Evolutionary conservation across 2,797 vertebrate species (phyloP).

Genomic region (Alcedo quadribrachys): DNA sequence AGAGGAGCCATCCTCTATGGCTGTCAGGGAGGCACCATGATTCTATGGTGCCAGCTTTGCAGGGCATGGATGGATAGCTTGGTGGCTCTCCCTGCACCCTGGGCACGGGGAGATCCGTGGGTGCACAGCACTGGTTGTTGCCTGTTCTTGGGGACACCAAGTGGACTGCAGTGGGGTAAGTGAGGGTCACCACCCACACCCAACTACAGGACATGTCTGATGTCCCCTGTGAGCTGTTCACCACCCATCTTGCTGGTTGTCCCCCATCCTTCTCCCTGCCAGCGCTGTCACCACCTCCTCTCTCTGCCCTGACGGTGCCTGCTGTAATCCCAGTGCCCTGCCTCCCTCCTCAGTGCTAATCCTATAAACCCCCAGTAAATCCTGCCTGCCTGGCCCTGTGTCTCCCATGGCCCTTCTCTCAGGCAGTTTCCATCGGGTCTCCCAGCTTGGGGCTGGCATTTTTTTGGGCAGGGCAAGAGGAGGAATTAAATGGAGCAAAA

Average conservation of each 20-base stretch:
- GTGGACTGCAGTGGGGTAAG: not conserved
- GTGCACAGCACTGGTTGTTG: accelerated
- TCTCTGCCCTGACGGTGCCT: not conserved
- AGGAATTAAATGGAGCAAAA: not conserved
- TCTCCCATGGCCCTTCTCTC: not conserved
- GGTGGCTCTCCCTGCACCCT: not conserved
- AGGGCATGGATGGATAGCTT: not conserved
- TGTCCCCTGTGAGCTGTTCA: not conserved
- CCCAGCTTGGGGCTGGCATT: not conserved
- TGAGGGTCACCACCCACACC: not conserved
- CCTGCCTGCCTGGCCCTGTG: not conserved
- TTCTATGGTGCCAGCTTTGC: not conserved
- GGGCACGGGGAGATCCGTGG: accelerated
- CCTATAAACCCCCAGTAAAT: constrained; percentile 55
- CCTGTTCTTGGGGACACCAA: not conserved
- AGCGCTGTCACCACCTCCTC: not conserved
- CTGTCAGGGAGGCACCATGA: not conserved
- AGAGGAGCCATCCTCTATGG: not conserved
- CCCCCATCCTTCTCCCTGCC: not conserved
- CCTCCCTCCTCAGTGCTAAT: constrained; percentile 5
- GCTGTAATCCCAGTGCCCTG: not conserved
- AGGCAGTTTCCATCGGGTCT: not conserved
- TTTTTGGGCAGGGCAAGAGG: not conserved
- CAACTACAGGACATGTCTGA: not conserved
- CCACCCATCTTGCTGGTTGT: accelerated